Percentiles rank a stretch among this genome's conserved stretches.
These are phyloP conservation scores for Drosophila robusta DNA, from an alignment of 2,888 invertebrate species.

Conservation along the genomic window DNA sequence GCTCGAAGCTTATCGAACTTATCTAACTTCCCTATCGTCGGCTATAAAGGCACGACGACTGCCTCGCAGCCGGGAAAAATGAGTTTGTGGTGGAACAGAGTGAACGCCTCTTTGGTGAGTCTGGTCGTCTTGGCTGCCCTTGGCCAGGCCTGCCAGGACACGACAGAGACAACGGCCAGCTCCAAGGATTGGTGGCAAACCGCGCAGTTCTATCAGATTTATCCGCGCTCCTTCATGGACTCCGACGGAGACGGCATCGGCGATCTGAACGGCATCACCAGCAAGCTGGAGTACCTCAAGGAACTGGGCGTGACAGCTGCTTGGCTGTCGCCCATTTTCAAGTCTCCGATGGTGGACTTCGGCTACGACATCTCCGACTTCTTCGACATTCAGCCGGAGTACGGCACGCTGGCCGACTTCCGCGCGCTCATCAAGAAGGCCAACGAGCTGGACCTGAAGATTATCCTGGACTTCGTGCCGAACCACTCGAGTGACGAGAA, in stretches of 20 bases:
- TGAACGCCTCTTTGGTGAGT: conserved; percentile 87
- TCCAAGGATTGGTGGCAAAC: conserved; percentile 92
- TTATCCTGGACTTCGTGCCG: conserved; percentile 89
- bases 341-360: conserved; percentile 93
- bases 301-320: conserved; percentile 90
- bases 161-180: not conserved
- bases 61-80: not conserved
- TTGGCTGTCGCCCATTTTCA: conserved; percentile 94
- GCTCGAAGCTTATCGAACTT: conserved; percentile 18
- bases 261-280: conserved; percentile 91
- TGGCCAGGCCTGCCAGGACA: conserved; percentile 88
- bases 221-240: conserved; percentile 94
- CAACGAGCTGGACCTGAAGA: conserved; percentile 87
- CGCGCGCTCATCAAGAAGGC: conserved; percentile 87
- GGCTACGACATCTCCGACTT: conserved; percentile 95
- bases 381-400: conserved; percentile 89
- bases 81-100: not conserved
- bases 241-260: conserved; percentile 93
- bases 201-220: conserved; percentile 93
- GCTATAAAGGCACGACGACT: conserved; percentile 8
- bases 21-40: not conserved
- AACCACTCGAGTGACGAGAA: conserved; percentile 91
- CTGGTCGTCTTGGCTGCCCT: conserved; percentile 84
- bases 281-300: conserved; percentile 87
- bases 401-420: conserved; percentile 91